A percentile compares a stretch with the other conserved stretches of the same genome.
Conservation (phyloP, 2,888 invertebrate species). For the Gymnoscelis rufifasciata region DNA sequence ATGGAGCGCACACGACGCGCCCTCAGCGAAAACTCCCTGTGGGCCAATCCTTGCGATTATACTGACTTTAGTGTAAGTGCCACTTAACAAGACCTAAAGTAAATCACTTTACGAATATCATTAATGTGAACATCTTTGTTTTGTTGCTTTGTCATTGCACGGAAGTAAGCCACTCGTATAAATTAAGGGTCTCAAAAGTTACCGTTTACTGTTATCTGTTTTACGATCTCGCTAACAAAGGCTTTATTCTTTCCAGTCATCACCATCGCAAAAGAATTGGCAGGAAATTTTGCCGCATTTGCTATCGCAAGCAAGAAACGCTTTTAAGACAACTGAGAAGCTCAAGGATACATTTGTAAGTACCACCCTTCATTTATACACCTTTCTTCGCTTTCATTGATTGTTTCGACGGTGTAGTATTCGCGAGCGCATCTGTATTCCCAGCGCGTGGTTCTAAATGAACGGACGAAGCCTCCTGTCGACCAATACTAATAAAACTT, state of each 20-base stretch:
- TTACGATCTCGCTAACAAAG: background rate
- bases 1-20: slow-evolving; percentile 55
- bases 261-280: slow-evolving; percentile 41
- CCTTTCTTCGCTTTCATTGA: slow-evolving; percentile 66
- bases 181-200: background rate
- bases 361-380: slow-evolving; percentile 34
- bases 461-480: slow-evolving; percentile 69
- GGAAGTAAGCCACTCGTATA: background rate
- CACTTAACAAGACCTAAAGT: background rate
- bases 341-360: slow-evolving; percentile 68
- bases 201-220: background rate
- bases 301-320: slow-evolving; percentile 48
- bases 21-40: slow-evolving; percentile 48
- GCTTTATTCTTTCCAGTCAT: slow-evolving; percentile 47
- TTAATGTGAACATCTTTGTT: background rate
- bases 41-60: slow-evolving; percentile 69
- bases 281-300: slow-evolving; percentile 44
- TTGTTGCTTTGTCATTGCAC: background rate
- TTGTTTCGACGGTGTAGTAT: slow-evolving; percentile 45
- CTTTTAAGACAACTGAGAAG: slow-evolving; percentile 42
- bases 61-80: slow-evolving; percentile 41
- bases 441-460: slow-evolving; percentile 72
- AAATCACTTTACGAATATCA: too few species aligned
- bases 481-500: slow-evolving; percentile 69
- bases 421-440: slow-evolving; percentile 66